A percentile compares a stretch with the other conserved stretches of the same genome.
These are phyloP conservation scores for Pseudoatta argentina DNA, from an alignment of 1,140 invertebrate genomes.

Conservation along the genomic window DNA sequence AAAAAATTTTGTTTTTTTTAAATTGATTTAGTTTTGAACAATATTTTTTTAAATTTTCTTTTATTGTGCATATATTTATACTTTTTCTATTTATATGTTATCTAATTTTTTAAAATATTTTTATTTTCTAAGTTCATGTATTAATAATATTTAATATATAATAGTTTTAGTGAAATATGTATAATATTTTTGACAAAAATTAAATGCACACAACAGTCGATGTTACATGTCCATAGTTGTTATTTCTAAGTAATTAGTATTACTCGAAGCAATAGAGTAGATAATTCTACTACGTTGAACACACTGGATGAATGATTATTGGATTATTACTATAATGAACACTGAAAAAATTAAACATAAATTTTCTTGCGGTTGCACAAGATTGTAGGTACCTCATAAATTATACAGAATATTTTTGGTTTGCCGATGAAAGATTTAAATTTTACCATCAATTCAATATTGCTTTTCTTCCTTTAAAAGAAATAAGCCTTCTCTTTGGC, in stretches of 20 bases:
- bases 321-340: slow-evolving; percentile 22
- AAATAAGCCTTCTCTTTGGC: background rate
- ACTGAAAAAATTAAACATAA: slow-evolving; percentile 25
- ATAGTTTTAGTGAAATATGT: background rate
- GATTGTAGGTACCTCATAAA: slow-evolving; percentile 1
- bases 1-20: background rate
- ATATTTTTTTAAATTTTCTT: background rate
- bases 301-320: slow-evolving; percentile 16
- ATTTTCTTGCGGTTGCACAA: slow-evolving; percentile 13
- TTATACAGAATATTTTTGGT: slow-evolving; percentile 12
- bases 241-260: background rate
- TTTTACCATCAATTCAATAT: background rate
- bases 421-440: background rate
- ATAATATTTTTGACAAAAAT: background rate
- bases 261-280: background rate
- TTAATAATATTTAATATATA: background rate
- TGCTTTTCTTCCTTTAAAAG: background rate
- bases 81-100: background rate
- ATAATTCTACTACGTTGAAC: background rate
- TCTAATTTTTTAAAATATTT: background rate
- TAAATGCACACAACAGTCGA: background rate
- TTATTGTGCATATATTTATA: background rate
- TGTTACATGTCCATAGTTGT: background rate
- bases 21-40: background rate
- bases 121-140: background rate